A percentile compares a stretch with the other conserved stretches of the same genome.
These are phyloP conservation scores for Imbricaverruca yamaguchii DNA, from an alignment of 2,888 invertebrate species.

Conservation along the genomic window DNA sequence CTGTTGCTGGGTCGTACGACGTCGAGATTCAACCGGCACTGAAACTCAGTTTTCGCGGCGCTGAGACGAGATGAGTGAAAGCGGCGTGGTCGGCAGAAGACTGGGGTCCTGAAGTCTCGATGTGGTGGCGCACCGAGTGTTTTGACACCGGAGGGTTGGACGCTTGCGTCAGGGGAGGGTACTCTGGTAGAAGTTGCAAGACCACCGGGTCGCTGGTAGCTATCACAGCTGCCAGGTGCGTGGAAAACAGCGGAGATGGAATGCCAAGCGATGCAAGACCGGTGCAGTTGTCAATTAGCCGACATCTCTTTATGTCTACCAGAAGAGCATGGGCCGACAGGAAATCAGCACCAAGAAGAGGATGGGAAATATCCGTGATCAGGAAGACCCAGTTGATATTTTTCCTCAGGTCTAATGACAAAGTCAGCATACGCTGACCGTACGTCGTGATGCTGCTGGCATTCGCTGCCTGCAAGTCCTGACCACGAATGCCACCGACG, in stretches of 20 bases:
- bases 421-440: background rate
- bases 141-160: background rate
- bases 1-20: background rate
- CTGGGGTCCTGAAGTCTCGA: background rate
- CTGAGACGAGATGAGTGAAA: background rate
- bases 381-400: background rate
- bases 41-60: background rate
- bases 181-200: background rate
- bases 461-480: background rate
- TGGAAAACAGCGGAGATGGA: background rate
- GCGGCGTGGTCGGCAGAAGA: background rate
- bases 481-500: background rate
- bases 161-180: background rate
- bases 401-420: background rate
- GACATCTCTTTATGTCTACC: background rate
- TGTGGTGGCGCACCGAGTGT: background rate
- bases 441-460: background rate
- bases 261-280: background rate
- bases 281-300: background rate
- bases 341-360: background rate
- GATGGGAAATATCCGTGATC: background rate
- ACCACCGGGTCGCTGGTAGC: background rate
- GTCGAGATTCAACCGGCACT: background rate
- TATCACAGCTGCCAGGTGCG: background rate
- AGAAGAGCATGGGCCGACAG: background rate